Evolutionary conservation across 2,888 invertebrate genomes (phyloP).

Genomic region (Pandemis cinnamomeana): DNA sequence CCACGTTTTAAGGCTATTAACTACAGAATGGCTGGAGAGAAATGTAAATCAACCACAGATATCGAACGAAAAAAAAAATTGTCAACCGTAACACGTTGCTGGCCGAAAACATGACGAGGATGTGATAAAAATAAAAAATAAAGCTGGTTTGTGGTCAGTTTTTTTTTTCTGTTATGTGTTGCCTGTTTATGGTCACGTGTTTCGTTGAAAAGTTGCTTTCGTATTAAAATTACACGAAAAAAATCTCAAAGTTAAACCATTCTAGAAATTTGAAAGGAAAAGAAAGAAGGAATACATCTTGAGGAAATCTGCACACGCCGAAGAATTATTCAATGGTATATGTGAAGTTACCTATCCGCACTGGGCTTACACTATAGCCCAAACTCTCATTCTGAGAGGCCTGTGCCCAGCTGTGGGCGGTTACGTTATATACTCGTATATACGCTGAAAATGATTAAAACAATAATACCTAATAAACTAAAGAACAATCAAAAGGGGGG

Average conservation of each 20-base stretch:
- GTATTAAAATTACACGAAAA: background rate
- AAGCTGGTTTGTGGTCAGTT: background rate
- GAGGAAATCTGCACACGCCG: too few species aligned
- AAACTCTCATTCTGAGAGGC: too few species aligned
- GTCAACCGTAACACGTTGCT: constrained; percentile 19
- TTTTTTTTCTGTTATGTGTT: background rate
- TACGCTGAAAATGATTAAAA: background rate
- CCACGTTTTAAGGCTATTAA: constrained; percentile 42
- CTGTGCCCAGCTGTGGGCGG: too few species aligned
- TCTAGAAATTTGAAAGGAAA: too few species aligned
- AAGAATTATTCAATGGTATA: too few species aligned
- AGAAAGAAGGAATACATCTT: too few species aligned
- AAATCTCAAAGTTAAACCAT: too few species aligned
- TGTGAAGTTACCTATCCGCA: too few species aligned
- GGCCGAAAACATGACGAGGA: constrained; percentile 24
- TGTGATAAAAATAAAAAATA: constrained; percentile 15
- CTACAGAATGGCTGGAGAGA: constrained; percentile 17
- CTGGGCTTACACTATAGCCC: too few species aligned
- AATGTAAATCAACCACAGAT: constrained; percentile 36
- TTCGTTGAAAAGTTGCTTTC: background rate
- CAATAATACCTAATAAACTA: constrained; percentile 14
- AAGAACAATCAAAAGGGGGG: constrained; percentile 35
- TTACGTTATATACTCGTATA: too few species aligned
- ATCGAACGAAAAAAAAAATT: constrained; percentile 28
- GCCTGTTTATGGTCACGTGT: background rate